Percentiles rank a stretch among this genome's conserved stretches.
Evolutionary conservation across 2,113 vertebrate species (phyloP).

Genomic region (Sigmodon hispidus): DNA sequence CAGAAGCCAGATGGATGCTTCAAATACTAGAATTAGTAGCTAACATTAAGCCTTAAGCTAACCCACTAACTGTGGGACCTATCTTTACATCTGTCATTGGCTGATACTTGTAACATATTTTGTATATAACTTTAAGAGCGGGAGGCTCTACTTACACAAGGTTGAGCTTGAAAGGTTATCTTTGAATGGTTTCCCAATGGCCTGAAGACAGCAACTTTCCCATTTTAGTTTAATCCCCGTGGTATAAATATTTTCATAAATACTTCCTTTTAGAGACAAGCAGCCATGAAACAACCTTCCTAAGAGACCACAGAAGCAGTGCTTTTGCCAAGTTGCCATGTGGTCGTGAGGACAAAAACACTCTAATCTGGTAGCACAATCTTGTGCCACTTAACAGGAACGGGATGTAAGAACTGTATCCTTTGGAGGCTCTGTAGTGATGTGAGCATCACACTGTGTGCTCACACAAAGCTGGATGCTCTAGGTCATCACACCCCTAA

Average conservation of each 20-base stretch:
- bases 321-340: background rate
- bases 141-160: background rate
- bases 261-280: constrained; percentile 41
- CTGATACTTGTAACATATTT: background rate
- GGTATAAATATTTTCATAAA: constrained; percentile 39
- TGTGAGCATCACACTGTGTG: background rate
- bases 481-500: too few relatives aligned
- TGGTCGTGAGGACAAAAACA: background rate
- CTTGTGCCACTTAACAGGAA: background rate
- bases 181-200: constrained; percentile 14
- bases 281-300: background rate
- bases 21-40: background rate
- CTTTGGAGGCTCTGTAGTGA: background rate
- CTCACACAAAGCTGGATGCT: background rate
- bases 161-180: background rate
- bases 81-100: background rate
- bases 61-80: background rate
- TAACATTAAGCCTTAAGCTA: background rate
- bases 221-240: constrained; percentile 37
- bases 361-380: background rate
- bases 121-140: background rate
- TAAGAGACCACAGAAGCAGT: background rate
- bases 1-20: background rate
- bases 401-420: background rate
- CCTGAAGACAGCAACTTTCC: background rate